These are phyloP conservation scores for Myiotriccus ornatus DNA, from an alignment of 2,797 vertebrate genomes.

Conservation along the genomic window DNA sequence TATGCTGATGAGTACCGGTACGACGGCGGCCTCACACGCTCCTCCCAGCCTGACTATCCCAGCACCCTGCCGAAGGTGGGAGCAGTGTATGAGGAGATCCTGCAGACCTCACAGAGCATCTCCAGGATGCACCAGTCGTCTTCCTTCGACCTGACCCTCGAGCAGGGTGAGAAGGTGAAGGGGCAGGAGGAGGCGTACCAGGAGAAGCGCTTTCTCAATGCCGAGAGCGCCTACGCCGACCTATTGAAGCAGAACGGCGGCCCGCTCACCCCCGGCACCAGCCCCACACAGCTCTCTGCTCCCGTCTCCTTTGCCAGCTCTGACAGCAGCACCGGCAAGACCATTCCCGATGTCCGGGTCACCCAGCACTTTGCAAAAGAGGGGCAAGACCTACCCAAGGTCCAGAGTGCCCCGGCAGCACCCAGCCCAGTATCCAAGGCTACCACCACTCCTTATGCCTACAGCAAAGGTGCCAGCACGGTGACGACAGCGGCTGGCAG, in stretches of 20 bases:
- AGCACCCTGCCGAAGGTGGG: constrained; percentile 78
- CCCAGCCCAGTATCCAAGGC: constrained; percentile 75
- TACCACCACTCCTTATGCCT: constrained; percentile 50
- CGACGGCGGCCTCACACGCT: neutral
- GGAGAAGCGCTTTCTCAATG: constrained; percentile 88
- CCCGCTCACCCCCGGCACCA: constrained; percentile 92
- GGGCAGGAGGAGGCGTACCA: constrained; percentile 50
- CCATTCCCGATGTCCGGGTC: constrained; percentile 86
- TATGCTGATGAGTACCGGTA: constrained; percentile 85
- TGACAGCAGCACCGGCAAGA: constrained; percentile 77
- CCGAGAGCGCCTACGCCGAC: constrained; percentile 88
- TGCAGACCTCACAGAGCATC: constrained; percentile 82
- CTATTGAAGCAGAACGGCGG: constrained; percentile 91
- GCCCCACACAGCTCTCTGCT: constrained; percentile 91
- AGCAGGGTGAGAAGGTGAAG: constrained; percentile 69
- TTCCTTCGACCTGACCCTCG: constrained; percentile 70
- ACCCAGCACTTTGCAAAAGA: constrained; percentile 96
- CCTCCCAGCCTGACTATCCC: constrained; percentile 78
- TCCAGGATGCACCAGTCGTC: constrained; percentile 78
- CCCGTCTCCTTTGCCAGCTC: constrained; percentile 87
- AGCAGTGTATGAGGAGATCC: constrained; percentile 90
- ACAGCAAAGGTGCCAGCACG: constrained; percentile 54
- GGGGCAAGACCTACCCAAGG: constrained; percentile 84
- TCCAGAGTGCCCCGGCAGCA: constrained; percentile 82
- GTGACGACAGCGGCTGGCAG: constrained; percentile 75